Conservation (phyloP, 1,140 invertebrate genomes). For the Phymastichus coffea region DNA sequence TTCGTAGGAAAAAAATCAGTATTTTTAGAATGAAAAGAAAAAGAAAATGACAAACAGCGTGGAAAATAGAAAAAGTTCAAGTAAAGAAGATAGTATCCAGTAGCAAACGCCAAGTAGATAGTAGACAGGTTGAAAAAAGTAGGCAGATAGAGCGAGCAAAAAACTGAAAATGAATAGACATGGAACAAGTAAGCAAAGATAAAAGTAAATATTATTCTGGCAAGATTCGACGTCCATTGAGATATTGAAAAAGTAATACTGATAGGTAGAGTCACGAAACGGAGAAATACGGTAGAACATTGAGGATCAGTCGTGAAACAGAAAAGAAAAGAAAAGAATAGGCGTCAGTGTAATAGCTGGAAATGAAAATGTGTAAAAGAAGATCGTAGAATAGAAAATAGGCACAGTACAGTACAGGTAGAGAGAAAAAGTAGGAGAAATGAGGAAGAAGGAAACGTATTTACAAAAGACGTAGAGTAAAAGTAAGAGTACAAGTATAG, state of each 20-base stretch:
- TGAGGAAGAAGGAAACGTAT: constrained; percentile 1
- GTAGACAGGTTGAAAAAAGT: constrained; percentile 30
- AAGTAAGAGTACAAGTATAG: constrained; percentile 1
- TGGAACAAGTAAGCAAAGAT: constrained; percentile 26
- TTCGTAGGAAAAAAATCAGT: constrained; percentile 4
- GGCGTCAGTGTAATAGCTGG: constrained; percentile 9
- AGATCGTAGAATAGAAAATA: no score
- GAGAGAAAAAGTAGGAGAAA: constrained; percentile 11
- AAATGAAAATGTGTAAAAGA: no score
- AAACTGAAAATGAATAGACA: constrained; percentile 31
- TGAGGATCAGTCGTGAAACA: neutral
- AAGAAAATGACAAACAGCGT: constrained; percentile 26
- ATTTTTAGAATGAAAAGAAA: constrained; percentile 27
- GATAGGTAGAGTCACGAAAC: constrained; percentile 34
- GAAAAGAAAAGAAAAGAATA: constrained; percentile 11
- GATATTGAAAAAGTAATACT: constrained; percentile 40
- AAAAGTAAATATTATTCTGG: constrained; percentile 28
- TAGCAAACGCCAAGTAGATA: constrained; percentile 28
- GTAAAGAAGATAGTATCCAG: constrained; percentile 9
- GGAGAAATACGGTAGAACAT: constrained; percentile 9
- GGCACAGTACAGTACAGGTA: constrained; percentile 4
- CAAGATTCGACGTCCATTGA: constrained; percentile 22
- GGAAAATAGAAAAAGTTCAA: constrained; percentile 12
- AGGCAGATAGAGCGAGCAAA: constrained; percentile 31
- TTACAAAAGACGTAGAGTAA: constrained; percentile 1